Percentiles rank a stretch among this genome's conserved stretches.
Evolutionary conservation across 2,113 vertebrate species (phyloP).

Genomic region (Scomber colias): DNA sequence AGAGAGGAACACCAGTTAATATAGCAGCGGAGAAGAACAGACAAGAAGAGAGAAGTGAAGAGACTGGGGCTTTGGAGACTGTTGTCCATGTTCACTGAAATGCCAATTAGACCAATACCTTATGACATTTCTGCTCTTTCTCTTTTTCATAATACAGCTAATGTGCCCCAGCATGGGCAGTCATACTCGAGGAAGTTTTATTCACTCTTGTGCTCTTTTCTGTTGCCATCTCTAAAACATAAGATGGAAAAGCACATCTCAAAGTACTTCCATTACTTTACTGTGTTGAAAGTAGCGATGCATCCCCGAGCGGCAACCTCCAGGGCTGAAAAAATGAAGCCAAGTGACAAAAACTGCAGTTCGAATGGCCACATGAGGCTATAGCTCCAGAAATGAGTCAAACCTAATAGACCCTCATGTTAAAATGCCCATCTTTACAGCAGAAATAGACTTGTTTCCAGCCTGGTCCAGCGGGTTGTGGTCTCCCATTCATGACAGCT

Average conservation of each 20-base stretch:
- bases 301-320: no score
- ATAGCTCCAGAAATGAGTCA: no score
- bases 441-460: no score
- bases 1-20: conserved; percentile 20
- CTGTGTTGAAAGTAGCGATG: not conserved
- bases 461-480: no score
- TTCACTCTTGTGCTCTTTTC: not conserved
- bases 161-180: conserved; percentile 35
- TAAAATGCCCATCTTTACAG: no score
- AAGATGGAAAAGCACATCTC: conserved; percentile 3
- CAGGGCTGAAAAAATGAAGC: no score
- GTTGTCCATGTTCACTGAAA: conserved; percentile 53
- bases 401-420: no score
- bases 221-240: not conserved
- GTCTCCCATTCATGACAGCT: no score
- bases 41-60: conserved; percentile 9
- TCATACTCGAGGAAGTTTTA: conserved; percentile 41
- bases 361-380: no score
- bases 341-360: no score
- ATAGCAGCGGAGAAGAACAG: not conserved
- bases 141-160: conserved; percentile 46
- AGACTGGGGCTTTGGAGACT: not conserved
- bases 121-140: conserved; percentile 65
- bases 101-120: conserved; percentile 61
- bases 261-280: not conserved